Percentiles rank a stretch among this genome's conserved stretches.
Evolutionary conservation across 2,113 vertebrate genomes (phyloP).

Genomic region (Cyphomyrus discorhynchus): DNA sequence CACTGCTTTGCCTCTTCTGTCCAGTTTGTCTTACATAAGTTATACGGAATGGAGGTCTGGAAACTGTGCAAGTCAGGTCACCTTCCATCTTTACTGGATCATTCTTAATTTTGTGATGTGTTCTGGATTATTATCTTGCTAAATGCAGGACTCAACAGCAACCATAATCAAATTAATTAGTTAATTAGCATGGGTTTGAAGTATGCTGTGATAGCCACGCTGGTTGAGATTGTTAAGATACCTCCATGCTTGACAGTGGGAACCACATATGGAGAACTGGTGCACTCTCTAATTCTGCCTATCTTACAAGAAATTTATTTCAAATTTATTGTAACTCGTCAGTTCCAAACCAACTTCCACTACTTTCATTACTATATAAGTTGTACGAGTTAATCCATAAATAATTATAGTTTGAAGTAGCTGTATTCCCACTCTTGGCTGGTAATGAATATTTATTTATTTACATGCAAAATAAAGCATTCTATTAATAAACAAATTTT

Average conservation of each 20-base stretch:
- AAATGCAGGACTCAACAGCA: too few species aligned
- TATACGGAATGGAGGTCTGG: too few species aligned
- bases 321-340: neutral
- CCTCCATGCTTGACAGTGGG: neutral
- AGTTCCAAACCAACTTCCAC: neutral
- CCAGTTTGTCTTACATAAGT: too few species aligned
- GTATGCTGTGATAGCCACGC: too few species aligned
- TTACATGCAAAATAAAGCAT: neutral
- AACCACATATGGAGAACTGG: neutral
- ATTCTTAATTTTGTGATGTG: too few species aligned
- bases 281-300: too few species aligned
- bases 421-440: neutral
- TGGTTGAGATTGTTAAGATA: neutral
- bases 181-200: too few species aligned
- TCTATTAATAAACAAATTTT: neutral
- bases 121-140: too few species aligned
- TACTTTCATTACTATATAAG: neutral
- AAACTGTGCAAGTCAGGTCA: too few species aligned
- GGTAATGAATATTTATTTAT: neutral
- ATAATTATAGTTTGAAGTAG: neutral
- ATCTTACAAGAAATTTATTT: neutral
- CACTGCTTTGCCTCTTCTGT: too few species aligned
- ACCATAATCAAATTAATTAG: too few species aligned
- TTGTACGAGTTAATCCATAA: neutral
- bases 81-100: too few species aligned